These are phyloP conservation scores for Sciurus carolinensis DNA, from an alignment of 2,797 vertebrate species.

Conservation along the genomic window DNA sequence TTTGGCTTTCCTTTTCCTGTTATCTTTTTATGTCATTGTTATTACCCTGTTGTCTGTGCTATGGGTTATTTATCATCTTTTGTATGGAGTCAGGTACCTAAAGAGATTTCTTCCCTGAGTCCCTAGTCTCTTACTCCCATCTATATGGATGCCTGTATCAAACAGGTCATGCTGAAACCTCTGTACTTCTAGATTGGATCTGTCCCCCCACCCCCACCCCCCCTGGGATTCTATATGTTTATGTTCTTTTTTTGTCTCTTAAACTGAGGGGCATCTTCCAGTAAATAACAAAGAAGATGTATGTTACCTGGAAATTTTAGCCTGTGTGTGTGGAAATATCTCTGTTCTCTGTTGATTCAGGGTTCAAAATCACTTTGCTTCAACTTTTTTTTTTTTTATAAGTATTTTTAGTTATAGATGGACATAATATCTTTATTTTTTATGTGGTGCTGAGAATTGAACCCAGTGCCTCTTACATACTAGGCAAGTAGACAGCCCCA, in stretches of 20 bases:
- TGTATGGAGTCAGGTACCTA: background rate
- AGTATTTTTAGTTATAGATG: too few relatives aligned
- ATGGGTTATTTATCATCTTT: background rate
- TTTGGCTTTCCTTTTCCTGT: background rate
- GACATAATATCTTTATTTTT: too few relatives aligned
- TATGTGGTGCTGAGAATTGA: too few relatives aligned
- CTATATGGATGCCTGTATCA: background rate
- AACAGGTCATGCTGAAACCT: background rate
- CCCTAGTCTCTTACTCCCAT: background rate
- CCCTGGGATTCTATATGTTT: background rate
- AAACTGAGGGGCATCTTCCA: background rate
- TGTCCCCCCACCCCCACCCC: background rate
- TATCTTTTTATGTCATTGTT: background rate
- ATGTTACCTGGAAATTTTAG: background rate
- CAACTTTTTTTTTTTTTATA: too few relatives aligned
- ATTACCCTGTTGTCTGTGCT: background rate
- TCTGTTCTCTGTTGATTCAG: background rate
- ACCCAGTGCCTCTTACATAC: too few relatives aligned
- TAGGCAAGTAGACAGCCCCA: too few relatives aligned
- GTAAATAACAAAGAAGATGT: background rate
- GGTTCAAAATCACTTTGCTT: slow-evolving; percentile 14
- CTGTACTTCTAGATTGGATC: background rate
- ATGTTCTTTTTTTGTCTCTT: background rate
- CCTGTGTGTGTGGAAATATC: background rate
- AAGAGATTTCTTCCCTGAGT: background rate